Percentiles rank a stretch among this genome's conserved stretches.
Evolutionary conservation across 1,140 invertebrate species (phyloP).

Genomic region (Drosophila parabipectinata): DNA sequence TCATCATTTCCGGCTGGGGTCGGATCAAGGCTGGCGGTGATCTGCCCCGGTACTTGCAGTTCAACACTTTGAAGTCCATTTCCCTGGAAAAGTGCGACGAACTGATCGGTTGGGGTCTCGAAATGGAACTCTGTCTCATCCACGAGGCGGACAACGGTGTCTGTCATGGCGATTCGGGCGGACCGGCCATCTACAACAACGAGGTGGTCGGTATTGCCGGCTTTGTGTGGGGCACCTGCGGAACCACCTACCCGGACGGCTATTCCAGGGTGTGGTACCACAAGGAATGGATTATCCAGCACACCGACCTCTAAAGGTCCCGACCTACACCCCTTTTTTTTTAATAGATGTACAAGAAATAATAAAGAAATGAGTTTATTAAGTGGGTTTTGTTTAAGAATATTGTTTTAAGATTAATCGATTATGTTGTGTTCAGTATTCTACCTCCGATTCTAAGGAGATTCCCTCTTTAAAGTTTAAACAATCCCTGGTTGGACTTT

Average conservation of each 20-base stretch:
- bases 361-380: too few relatives aligned
- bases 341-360: too few relatives aligned
- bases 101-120: slow-evolving; percentile 31
- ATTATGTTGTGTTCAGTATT: too few relatives aligned
- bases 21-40: slow-evolving; percentile 61
- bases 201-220: slow-evolving; percentile 71
- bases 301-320: slow-evolving; percentile 27
- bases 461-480: too few relatives aligned
- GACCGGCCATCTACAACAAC: slow-evolving; percentile 67
- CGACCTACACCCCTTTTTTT: too few relatives aligned
- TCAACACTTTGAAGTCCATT: slow-evolving; percentile 57
- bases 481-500: too few relatives aligned
- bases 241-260: slow-evolving; percentile 84
- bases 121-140: slow-evolving; percentile 55
- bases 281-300: slow-evolving; percentile 82
- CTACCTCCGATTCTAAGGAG: too few relatives aligned
- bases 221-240: slow-evolving; percentile 62
- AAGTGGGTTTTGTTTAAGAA: too few relatives aligned
- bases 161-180: slow-evolving; percentile 73
- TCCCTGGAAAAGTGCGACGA: slow-evolving; percentile 39
- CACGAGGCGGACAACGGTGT: slow-evolving; percentile 60
- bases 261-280: slow-evolving; percentile 84
- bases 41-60: slow-evolving; percentile 61
- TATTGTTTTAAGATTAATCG: too few relatives aligned
- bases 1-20: slow-evolving; percentile 85